Conservation (phyloP, 1,140 invertebrate genomes). For the Latrodectus geometricus region DNA sequence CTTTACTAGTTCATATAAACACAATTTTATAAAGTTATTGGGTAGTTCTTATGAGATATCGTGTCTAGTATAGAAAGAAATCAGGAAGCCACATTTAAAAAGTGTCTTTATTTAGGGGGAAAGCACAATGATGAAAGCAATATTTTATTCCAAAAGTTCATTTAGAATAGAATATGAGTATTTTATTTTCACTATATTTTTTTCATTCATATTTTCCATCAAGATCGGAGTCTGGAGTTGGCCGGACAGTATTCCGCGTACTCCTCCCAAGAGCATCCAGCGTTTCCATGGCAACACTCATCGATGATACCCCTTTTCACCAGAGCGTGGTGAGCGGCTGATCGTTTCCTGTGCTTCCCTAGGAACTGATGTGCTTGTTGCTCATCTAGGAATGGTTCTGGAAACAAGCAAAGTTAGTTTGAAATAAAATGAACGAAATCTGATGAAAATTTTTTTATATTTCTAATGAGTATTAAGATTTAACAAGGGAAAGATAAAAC, state of each 20-base stretch:
- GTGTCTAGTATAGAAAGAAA: background rate
- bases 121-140: background rate
- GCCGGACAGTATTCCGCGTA: constrained; percentile 76
- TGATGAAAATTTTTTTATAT: no score
- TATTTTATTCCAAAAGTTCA: background rate
- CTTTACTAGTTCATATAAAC: no score
- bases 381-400: constrained; percentile 53
- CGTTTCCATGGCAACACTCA: constrained; percentile 72
- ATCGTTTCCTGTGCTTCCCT: constrained; percentile 19
- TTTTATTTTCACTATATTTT: no score
- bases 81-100: background rate
- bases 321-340: constrained; percentile 16
- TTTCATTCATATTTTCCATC: background rate
- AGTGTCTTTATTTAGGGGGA: background rate
- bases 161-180: background rate
- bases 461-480: no score
- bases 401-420: no score
- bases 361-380: constrained; percentile 56
- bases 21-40: no score
- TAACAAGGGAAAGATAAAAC: no score
- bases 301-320: constrained; percentile 70
- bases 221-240: constrained; percentile 70
- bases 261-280: constrained; percentile 76
- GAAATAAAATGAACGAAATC: no score
- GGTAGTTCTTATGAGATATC: no score